These are phyloP conservation scores for Ceratina japonica DNA, from an alignment of 1,140 invertebrate genomes.

Conservation along the genomic window DNA sequence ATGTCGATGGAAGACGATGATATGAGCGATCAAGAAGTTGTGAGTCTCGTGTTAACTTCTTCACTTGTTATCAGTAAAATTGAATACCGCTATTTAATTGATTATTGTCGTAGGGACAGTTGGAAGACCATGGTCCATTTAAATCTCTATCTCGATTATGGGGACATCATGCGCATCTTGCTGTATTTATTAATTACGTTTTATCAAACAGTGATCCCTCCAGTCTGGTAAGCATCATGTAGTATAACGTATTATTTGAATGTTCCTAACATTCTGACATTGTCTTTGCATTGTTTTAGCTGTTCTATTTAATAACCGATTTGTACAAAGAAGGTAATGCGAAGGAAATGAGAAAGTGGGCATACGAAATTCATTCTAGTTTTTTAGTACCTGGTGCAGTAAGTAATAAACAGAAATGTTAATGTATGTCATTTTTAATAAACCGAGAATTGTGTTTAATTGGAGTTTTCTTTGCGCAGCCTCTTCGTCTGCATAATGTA, in stretches of 20 bases:
- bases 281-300: constrained; percentile 79
- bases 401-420: constrained; percentile 65
- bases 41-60: constrained; percentile 72
- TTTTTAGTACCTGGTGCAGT: constrained; percentile 95
- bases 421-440: not conserved
- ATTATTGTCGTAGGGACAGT: constrained; percentile 78
- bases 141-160: constrained; percentile 86
- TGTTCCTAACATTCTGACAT: constrained; percentile 27
- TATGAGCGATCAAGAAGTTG: constrained; percentile 90
- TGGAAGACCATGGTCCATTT: constrained; percentile 90
- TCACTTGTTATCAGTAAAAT: constrained; percentile 18
- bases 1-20: constrained; percentile 98
- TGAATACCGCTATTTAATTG: constrained; percentile 42
- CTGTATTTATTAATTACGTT: constrained; percentile 94
- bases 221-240: constrained; percentile 81
- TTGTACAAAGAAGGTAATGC: constrained; percentile 90
- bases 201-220: constrained; percentile 92
- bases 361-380: constrained; percentile 98
- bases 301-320: constrained; percentile 94
- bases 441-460: not conserved
- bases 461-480: constrained; percentile 79
- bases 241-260: not conserved
- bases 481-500: constrained; percentile 89
- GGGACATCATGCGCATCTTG: constrained; percentile 89
- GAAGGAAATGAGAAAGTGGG: constrained; percentile 97